Evolutionary conservation across 2,888 invertebrate species (phyloP).

Genomic region (Halictus ligatus): DNA sequence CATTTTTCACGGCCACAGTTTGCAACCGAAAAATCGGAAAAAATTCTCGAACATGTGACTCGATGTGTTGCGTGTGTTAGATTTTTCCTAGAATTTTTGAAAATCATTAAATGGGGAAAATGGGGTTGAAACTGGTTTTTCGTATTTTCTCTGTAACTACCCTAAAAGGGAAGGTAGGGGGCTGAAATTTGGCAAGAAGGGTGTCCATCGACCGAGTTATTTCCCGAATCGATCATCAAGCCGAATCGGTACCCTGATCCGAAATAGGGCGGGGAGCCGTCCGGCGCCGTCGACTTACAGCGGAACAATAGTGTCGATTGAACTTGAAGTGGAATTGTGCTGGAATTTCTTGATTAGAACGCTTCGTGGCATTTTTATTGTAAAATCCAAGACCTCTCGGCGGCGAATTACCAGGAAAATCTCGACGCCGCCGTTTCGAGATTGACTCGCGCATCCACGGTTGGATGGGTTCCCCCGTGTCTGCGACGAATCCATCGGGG

Average conservation of each 20-base stretch:
- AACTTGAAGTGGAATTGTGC: too few species aligned
- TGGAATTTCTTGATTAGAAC: too few species aligned
- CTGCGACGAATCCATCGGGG: background rate
- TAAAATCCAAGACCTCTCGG: background rate
- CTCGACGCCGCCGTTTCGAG: background rate
- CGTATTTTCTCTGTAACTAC: background rate
- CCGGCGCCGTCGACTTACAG: too few species aligned
- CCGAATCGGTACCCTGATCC: too few species aligned
- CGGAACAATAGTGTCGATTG: too few species aligned
- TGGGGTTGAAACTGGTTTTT: background rate
- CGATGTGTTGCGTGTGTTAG: background rate
- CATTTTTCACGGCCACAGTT: background rate
- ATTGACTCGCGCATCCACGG: background rate
- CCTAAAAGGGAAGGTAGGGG: background rate
- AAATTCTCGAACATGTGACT: background rate
- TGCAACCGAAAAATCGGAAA: background rate
- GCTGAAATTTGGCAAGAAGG: background rate
- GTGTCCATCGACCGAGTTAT: background rate
- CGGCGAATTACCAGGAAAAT: background rate
- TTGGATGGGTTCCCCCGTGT: slow-evolving; percentile 3
- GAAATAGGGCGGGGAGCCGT: too few species aligned
- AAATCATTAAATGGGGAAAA: background rate
- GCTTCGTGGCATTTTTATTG: too few species aligned
- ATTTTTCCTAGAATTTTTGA: background rate
- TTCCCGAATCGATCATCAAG: too few species aligned